phyloP scores from a whole-genome alignment of 2,797 vertebrate genomes.

The Cetoscarus ocellatus region DNA sequence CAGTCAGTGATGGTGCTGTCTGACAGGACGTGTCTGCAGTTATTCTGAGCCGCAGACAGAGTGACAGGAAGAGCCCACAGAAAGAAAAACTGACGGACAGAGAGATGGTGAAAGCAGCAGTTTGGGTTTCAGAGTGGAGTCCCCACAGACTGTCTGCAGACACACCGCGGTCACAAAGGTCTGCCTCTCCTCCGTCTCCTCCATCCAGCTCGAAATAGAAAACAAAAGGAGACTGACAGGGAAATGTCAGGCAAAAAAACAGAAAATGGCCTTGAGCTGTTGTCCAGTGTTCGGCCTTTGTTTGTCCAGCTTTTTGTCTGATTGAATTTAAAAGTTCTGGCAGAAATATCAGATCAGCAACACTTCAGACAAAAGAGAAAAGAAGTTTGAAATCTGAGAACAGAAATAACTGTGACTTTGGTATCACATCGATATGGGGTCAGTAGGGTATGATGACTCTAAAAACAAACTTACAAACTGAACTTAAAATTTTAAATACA shows the following conservation, averaged over 20 bases:
- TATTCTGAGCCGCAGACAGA: constrained; percentile 25
- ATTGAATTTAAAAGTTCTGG: background rate
- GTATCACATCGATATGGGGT: background rate
- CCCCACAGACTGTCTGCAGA: constrained; percentile 33
- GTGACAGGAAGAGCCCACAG: constrained; percentile 12
- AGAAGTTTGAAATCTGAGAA: background rate
- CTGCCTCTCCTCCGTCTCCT: background rate
- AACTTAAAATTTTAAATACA: no score
- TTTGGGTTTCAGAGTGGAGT: constrained; percentile 24
- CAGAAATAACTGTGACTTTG: background rate
- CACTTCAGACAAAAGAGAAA: background rate
- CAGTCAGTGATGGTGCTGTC: background rate
- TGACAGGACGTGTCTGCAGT: constrained; percentile 19
- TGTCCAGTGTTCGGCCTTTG: background rate
- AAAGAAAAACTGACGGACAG: constrained; percentile 9
- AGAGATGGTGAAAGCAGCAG: constrained; percentile 28
- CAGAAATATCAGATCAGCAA: background rate
- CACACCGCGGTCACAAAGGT: constrained; percentile 15
- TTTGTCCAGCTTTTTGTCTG: background rate
- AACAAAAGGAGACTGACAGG: background rate
- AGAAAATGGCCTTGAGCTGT: background rate
- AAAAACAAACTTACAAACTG: no score
- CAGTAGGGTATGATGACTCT: background rate
- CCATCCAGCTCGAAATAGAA: constrained; percentile 11
- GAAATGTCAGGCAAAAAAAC: background rate